These are phyloP conservation scores for Hemicentrotus pulcherrimus DNA, from an alignment of 35 echinoderm and acorn worm genomes.

Conservation along the genomic window DNA sequence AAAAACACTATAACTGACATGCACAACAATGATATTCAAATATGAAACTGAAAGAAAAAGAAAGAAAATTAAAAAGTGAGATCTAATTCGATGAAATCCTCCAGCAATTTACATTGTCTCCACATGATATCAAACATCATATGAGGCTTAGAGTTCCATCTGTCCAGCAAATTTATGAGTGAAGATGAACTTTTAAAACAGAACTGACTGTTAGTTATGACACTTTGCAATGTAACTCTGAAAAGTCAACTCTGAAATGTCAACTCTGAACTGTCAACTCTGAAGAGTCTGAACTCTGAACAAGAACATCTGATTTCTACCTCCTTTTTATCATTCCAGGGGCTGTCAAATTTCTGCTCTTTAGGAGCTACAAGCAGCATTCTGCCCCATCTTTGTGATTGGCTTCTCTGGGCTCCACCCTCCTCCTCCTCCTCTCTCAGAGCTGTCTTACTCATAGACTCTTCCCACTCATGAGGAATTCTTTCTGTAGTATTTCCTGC, in stretches of 20 bases:
- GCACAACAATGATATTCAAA: background rate
- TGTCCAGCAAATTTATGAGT: background rate
- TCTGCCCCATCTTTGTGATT: slow-evolving; percentile 19
- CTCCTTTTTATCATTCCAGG: background rate
- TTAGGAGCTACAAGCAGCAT: background rate
- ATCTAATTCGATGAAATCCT: background rate
- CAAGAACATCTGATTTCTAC: background rate
- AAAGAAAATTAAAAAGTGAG: background rate
- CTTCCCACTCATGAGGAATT: background rate
- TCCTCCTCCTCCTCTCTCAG: too few species aligned
- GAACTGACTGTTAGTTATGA: background rate
- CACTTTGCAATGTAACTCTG: background rate
- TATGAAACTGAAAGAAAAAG: background rate
- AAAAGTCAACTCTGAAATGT: background rate
- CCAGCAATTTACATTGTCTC: background rate
- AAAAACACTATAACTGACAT: background rate
- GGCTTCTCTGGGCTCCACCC: background rate
- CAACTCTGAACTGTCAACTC: background rate
- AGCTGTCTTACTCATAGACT: too few species aligned
- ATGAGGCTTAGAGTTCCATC: background rate
- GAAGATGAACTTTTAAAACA: background rate
- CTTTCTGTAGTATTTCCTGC: background rate
- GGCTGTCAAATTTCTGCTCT: background rate
- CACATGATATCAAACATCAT: background rate
- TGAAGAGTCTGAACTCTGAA: too few species aligned